These are phyloP conservation scores for Aphelenchoides bicaudatus DNA, from an alignment of 2,888 invertebrate genomes.

Conservation along the genomic window DNA sequence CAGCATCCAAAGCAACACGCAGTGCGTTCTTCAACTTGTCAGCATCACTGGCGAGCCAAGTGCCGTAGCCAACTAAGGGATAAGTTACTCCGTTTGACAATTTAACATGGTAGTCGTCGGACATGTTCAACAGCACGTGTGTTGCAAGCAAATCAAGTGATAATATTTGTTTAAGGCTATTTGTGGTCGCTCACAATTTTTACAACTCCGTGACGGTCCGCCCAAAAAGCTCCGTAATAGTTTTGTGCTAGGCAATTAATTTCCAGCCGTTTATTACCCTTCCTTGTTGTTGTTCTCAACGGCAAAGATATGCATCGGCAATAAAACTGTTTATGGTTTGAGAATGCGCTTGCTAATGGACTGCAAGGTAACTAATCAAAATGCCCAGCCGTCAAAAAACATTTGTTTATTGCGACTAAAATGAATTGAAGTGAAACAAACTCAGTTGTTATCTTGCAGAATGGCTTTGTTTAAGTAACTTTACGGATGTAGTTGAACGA, in stretches of 20 bases:
- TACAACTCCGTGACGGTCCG: too few species aligned
- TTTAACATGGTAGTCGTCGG: slow-evolving; percentile 14
- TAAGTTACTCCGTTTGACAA: slow-evolving; percentile 14
- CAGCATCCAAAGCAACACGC: slow-evolving; percentile 35
- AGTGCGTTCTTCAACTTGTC: slow-evolving; percentile 28
- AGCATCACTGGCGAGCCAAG: slow-evolving; percentile 14
- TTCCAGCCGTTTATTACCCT: too few species aligned
- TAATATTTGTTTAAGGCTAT: too few species aligned
- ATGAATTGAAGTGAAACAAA: background rate
- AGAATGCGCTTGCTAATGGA: too few species aligned
- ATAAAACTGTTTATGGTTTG: too few species aligned
- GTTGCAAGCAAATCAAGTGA: too few species aligned
- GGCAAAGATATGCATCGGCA: too few species aligned
- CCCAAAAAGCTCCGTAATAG: too few species aligned
- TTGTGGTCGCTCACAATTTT: too few species aligned
- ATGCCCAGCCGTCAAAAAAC: background rate
- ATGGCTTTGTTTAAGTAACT: background rate
- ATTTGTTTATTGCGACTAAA: background rate
- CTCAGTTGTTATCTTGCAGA: background rate
- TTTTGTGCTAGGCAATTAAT: too few species aligned
- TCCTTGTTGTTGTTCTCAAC: too few species aligned
- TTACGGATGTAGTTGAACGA: background rate
- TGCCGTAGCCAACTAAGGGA: slow-evolving; percentile 19
- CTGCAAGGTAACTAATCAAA: background rate
- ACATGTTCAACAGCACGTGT: too few species aligned